phyloP scores from a whole-genome alignment of 2,113 vertebrate genomes.

The Cichladusa arquata region DNA sequence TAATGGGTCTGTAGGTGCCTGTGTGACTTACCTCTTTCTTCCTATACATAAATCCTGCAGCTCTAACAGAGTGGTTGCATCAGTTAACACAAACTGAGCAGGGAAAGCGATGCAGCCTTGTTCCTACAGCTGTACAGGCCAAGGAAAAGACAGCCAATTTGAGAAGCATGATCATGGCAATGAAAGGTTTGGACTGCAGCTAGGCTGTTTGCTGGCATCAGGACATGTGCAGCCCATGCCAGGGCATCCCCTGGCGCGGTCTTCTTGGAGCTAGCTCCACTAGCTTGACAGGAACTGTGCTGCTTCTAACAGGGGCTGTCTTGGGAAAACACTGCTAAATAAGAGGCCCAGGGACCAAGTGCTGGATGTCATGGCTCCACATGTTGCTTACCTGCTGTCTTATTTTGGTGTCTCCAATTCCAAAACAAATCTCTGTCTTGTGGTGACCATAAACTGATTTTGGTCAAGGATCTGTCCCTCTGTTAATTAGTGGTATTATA shows the following conservation, averaged over 20 bases:
- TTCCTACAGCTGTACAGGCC: background rate
- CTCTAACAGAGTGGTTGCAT: background rate
- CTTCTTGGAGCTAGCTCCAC: background rate
- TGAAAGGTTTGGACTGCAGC: background rate
- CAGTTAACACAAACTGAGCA: background rate
- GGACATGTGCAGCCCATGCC: background rate
- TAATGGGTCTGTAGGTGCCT: background rate
- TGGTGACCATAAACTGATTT: background rate
- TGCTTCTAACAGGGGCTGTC: background rate
- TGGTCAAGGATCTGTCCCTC: background rate
- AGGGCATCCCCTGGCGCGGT: background rate
- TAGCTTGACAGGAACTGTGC: background rate
- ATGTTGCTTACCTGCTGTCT: background rate
- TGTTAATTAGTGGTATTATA: background rate
- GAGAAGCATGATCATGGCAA: background rate
- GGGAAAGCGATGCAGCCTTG: rapidly evolving
- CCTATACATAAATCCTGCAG: background rate
- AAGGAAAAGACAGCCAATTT: background rate
- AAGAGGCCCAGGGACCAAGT: background rate
- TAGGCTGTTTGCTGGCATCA: background rate
- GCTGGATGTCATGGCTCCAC: background rate
- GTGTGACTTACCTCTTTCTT: background rate
- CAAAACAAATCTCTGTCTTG: background rate
- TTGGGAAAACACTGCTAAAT: background rate
- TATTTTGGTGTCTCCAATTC: background rate